Evolutionary conservation across 1,140 invertebrate genomes (phyloP), one percentile per base, ranked within the genome.

Genomic region (Latrodectus geometricus): DNA sequence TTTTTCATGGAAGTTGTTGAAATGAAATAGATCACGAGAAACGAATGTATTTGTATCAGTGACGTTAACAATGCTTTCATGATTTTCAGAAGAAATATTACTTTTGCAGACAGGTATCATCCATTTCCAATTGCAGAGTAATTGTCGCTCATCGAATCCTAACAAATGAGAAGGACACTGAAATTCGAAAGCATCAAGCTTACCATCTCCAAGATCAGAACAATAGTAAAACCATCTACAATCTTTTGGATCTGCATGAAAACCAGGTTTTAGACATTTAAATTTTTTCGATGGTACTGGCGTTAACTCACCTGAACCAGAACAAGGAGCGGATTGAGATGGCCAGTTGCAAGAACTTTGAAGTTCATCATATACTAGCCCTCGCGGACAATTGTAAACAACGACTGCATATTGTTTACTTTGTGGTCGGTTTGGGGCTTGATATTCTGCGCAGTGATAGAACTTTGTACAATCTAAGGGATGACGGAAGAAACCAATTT

Each of bases 201-300:
- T 91, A 8, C 90, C 91, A n/a, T 93, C 92, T 86, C 93, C 93
- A 88, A 94, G 93, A 89, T 96, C 93, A 90, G 96, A 95, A 90
- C 96, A 96, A 21, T 95, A 95, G 90, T 95, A 96, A 93, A 96
- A 96, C 95, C 95, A 96, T 79, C 95, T 93, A 88, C 95, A 96
- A 90, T 96, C 96, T 90, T 95, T 94, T 0, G 95, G 95, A 91
- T 96, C 95, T 0, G 94, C 95, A 90, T 95, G 96, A 89, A 95
- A 94, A 79, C 94, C 94, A 92, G 91, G 88, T 89, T 91, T 89
- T 2, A 89, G 89, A 86, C 91, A 91, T 15, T 89, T 48, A 82
- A 91, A 91, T 90, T 93, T 94, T 93, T 91, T 93, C 91, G 88
- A 92, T 89, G 48, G 94, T 93, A 91, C 95, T 94, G 69, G 93